These are phyloP conservation scores for Arenaria interpres DNA, from an alignment of 2,113 vertebrate genomes.

Conservation along the genomic window DNA sequence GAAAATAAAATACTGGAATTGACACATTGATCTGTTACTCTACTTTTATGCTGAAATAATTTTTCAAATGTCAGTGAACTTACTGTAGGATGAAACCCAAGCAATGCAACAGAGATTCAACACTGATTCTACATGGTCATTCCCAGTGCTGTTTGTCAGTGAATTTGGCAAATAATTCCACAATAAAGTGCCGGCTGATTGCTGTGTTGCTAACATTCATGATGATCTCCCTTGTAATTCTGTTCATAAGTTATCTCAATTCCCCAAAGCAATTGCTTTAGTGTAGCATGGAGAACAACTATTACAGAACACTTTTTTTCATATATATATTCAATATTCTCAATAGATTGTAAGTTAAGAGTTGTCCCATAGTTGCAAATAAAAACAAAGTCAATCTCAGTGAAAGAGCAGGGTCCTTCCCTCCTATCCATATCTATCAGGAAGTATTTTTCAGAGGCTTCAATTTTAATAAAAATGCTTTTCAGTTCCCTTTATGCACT, in stretches of 20 bases:
- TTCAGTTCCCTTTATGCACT: background rate
- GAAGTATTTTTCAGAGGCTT: background rate
- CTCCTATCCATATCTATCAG: background rate
- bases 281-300: background rate
- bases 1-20: background rate
- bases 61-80: background rate
- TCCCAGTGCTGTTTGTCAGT: background rate
- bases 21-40: background rate
- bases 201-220: background rate
- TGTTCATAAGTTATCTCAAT: background rate
- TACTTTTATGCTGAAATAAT: background rate
- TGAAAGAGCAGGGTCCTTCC: background rate
- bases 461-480: background rate
- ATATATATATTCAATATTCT: background rate
- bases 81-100: background rate
- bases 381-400: background rate
- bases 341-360: background rate
- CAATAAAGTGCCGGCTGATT: background rate
- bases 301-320: background rate
- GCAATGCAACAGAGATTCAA: background rate
- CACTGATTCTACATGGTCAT: background rate
- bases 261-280: background rate
- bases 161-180: background rate
- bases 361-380: background rate
- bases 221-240: background rate